These are phyloP conservation scores for Nemotelus nigrinus DNA, from an alignment of 2,888 invertebrate genomes.

Conservation along the genomic window DNA sequence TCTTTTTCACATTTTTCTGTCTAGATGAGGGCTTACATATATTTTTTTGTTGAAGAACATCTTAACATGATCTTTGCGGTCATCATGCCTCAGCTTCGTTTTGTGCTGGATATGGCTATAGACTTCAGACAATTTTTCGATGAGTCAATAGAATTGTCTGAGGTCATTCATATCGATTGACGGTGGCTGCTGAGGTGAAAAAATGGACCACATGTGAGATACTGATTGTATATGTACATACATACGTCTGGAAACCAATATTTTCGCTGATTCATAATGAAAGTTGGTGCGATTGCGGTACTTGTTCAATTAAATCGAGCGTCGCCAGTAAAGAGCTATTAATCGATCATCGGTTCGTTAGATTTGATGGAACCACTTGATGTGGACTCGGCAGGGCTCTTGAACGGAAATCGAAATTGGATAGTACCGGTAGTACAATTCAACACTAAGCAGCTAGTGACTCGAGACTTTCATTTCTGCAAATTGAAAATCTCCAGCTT, in stretches of 20 bases:
- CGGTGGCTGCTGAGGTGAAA: not conserved
- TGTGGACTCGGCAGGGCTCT: not conserved
- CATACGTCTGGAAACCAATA: not conserved
- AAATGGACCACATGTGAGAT: not conserved
- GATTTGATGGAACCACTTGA: not conserved
- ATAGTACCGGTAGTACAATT: no score
- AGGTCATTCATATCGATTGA: constrained; percentile 19
- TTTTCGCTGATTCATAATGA: constrained; percentile 4
- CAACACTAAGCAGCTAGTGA: no score
- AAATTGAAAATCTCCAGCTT: no score
- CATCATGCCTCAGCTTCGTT: not conserved
- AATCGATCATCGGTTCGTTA: constrained; percentile 18
- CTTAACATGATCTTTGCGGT: constrained; percentile 22
- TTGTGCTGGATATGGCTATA: not conserved
- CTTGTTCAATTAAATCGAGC: constrained; percentile 25
- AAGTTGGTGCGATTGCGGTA: constrained; percentile 19
- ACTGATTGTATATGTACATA: not conserved
- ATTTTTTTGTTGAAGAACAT: not conserved
- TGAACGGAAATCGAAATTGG: not conserved
- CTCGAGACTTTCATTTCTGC: no score
- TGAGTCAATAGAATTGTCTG: constrained; percentile 15
- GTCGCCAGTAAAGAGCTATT: constrained; percentile 10
- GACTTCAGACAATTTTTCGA: not conserved
- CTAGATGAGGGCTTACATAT: not conserved
- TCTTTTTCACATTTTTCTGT: not conserved